phyloP scores from a whole-genome alignment of 2,113 vertebrate species.

The Centropristis striata region DNA sequence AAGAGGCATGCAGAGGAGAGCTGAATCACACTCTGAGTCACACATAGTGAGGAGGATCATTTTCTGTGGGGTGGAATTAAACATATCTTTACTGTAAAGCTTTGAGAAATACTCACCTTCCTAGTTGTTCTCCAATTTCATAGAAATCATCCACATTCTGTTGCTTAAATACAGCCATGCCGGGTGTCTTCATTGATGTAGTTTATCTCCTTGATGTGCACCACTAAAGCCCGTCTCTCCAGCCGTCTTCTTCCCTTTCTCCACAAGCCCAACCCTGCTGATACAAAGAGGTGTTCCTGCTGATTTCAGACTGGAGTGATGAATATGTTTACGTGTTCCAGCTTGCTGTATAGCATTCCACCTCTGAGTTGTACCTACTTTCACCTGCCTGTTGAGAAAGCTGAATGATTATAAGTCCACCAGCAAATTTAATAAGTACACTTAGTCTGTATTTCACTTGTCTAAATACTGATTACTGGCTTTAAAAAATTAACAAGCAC shows the following conservation, averaged over 20 bases:
- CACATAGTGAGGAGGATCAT: neutral
- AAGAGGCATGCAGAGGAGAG: neutral
- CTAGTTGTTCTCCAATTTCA: conserved; percentile 92
- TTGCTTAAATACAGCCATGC: conserved; percentile 96
- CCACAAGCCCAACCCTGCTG: conserved; percentile 49
- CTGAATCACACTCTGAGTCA: conserved; percentile 42
- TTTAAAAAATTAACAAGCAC: neutral
- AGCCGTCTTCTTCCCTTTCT: conserved; percentile 1
- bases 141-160: conserved; percentile 95
- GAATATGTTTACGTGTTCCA: conserved; percentile 63
- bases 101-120: conserved; percentile 87
- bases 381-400: conserved; percentile 26
- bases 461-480: conserved; percentile 23
- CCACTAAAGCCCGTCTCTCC: conserved; percentile 26
- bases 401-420: neutral
- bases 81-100: neutral
- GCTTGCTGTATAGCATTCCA: conserved; percentile 69
- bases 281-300: conserved; percentile 33
- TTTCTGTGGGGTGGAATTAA: neutral
- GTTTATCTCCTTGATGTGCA: conserved; percentile 46
- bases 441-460: neutral
- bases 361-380: conserved; percentile 44
- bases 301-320: conserved; percentile 36
- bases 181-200: conserved; percentile 88
- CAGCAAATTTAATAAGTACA: neutral